Evolutionary conservation across 1,140 invertebrate species (phyloP), one percentile per base, ranked within the genome.

Genomic region (Stegodyphus mimosarum): DNA sequence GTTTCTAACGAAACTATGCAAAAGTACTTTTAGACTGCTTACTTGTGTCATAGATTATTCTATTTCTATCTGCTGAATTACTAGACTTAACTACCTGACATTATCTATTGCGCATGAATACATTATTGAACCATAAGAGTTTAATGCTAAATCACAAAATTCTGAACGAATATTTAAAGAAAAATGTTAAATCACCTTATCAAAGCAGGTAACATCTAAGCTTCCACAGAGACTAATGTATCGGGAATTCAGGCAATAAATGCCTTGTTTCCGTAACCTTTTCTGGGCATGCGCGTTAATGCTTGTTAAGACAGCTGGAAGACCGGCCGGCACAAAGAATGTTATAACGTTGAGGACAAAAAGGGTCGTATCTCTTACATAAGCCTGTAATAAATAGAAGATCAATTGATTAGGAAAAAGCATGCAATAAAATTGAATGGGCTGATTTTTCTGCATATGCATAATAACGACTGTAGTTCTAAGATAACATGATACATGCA

Each of bases 151-250:
- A 33, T 33, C 33, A 33, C 33, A 33, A 7, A 67, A 9, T 1
- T 15, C 7, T 15, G 66, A 13, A 17, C 5, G 66, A 17, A 13
- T 67, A 17, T 11, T 67, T 9, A 17, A 13, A 13, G 17, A 67
- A 67, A 67, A 17, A 33, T 7, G 33, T 53, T 51, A 18, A 66
- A 4, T 80, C 77, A 92, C 92, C 90, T 93, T 93, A 87, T 93
- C 92, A 89, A 93, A 93, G 85, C 92, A 93, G 71, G 92, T 90
- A 50, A 91, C 89, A 88, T 93, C 92, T 11, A 93, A 88, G 52
- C 90, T 90, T 6, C 92, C 92, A 83, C 91, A 90, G 11, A 92
- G 88, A 83, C 90, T 92, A 80, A 93, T 92, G 77, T 90, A 90
- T 10, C 90, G 89, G 2, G 92, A 91, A 88, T 91, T 92, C 71